These are phyloP conservation scores for Phrynosoma blainvillii DNA, from an alignment of 2,113 vertebrate species.

Conservation along the genomic window DNA sequence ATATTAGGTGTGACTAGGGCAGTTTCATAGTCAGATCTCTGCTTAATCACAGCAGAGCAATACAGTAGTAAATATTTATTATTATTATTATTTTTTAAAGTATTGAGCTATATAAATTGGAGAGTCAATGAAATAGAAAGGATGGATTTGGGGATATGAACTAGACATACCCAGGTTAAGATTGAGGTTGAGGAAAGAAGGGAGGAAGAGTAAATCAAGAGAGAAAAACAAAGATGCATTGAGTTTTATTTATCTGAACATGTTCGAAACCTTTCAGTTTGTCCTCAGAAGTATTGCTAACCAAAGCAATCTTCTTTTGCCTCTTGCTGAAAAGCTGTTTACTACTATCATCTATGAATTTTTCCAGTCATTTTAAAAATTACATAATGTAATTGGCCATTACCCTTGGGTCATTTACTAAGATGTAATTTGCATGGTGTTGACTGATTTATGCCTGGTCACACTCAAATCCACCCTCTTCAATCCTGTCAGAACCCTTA, in stretches of 20 bases:
- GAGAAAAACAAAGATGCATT: neutral
- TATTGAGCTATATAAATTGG: neutral
- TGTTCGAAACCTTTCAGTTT: neutral
- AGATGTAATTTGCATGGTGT: neutral
- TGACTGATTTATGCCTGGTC: neutral
- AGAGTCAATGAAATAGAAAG: neutral
- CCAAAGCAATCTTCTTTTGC: neutral
- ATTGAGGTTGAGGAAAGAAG: neutral
- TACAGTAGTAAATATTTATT: neutral
- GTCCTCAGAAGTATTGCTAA: neutral
- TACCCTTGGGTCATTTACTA: neutral
- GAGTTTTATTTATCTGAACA: neutral
- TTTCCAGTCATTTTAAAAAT: neutral
- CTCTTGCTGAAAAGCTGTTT: neutral
- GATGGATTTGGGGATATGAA: neutral
- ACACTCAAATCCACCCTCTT: neutral
- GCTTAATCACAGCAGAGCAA: neutral
- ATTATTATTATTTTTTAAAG: neutral
- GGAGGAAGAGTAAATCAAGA: neutral
- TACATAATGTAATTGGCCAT: neutral
- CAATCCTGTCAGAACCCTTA: neutral
- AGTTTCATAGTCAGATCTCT: neutral
- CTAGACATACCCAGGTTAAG: no score
- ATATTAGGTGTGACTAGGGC: accelerated
- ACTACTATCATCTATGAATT: neutral